Base-by-base conservation (phyloP, 2,113 vertebrate genomes). In the Onychostruthus taczanowskii region DNA sequence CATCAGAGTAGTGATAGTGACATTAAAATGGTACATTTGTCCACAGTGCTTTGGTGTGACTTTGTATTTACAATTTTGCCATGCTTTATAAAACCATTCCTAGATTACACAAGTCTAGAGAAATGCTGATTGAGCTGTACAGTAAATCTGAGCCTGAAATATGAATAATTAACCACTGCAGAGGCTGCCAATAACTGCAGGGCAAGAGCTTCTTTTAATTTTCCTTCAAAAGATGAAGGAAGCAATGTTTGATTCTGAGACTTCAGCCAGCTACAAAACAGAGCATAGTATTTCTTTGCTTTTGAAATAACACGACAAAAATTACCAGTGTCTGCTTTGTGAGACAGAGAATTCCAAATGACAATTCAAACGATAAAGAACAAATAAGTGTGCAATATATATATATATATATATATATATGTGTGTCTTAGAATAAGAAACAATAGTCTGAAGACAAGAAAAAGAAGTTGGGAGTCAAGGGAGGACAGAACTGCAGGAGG, bases 171-270 rank as follows among this genome's bases (percentile, higher is more conserved):
- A 94, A 90, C 76, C 16, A 24, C 52, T 82, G 49, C 49, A 93
- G 80, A 31, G 66, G n/a, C 44, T 89, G 92, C 89, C 93, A 95
- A 87, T 93, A 87, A 66, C 89, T 93, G 41, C 53, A 91, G 94
- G 90, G 88, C 46, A 90, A 90, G 41, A 81, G 4, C 28, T 78
- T 90, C 52, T 82, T 94, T 89, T 72, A 75, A 72, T 89, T 94
- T 97, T 81, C 58, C 64, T 88, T 94, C 72, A 81, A 92, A 94
- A 92, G 44, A 41, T 84, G 58, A 87, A 73, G 77, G 66, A 90
- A 90, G n/a, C 7, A 56, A 72, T 19, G 26, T 82, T 72, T 92
- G 31, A 83, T 82, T 79, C 35, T 85, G 53, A 89, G 55, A 37
- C 30, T 87, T 85, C 43, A 90, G 53, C 46, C 50, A 83, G 31